Evolutionary conservation across 2,888 invertebrate species (phyloP).

Genomic region (Malacosoma neustria): DNA sequence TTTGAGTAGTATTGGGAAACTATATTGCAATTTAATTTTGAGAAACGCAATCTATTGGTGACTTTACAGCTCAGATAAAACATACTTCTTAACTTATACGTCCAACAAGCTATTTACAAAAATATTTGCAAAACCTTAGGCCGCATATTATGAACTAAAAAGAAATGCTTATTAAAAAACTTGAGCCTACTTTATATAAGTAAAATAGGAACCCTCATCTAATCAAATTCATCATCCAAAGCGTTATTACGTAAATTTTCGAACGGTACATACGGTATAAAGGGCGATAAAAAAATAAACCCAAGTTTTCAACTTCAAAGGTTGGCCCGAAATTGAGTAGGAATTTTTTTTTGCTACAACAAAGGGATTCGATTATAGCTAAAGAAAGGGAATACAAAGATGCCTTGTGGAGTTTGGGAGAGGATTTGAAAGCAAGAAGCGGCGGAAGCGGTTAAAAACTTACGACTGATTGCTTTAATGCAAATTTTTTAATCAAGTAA

Average conservation of each 20-base stretch:
- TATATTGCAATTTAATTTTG: too few species aligned
- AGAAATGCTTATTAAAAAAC: too few species aligned
- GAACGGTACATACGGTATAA: conserved; percentile 11
- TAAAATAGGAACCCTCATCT: not conserved
- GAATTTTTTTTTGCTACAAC: conserved; percentile 28
- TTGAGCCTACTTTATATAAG: not conserved
- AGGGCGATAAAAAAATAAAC: conserved; percentile 16
- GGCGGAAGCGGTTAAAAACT: not conserved
- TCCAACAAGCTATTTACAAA: too few species aligned
- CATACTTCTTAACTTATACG: too few species aligned
- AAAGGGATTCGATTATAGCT: conserved; percentile 36
- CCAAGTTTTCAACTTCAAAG: conserved; percentile 31
- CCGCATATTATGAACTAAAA: too few species aligned
- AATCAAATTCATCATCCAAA: conserved; percentile 15
- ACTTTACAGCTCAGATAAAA: too few species aligned
- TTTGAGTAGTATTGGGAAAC: too few species aligned
- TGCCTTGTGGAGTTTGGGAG: conserved; percentile 1
- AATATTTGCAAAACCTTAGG: too few species aligned
- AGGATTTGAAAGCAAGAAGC: not conserved
- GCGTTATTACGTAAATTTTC: conserved; percentile 19
- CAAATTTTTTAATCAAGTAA: too few species aligned
- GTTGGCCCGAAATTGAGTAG: conserved; percentile 25
- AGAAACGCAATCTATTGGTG: too few species aligned
- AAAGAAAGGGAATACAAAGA: conserved; percentile 20
- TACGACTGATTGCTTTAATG: too few species aligned